Conservation (phyloP, 2,888 invertebrate genomes). For the Micoletzkya japonica region DNA sequence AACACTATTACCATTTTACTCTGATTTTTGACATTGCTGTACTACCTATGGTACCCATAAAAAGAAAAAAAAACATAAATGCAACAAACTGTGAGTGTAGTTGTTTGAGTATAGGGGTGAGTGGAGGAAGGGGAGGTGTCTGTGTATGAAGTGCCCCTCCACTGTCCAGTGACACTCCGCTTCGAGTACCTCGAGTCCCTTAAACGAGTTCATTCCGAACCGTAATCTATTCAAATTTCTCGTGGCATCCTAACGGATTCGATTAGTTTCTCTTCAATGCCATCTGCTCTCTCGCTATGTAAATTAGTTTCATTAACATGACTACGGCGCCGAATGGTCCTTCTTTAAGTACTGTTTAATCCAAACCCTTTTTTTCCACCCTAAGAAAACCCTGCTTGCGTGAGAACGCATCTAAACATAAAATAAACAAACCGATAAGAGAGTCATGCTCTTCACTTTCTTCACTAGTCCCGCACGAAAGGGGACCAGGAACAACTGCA, state of each 20-base stretch:
- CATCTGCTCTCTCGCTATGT: neutral
- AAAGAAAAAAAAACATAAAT: neutral
- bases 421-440: conserved; percentile 7
- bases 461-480: neutral
- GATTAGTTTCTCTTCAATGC: neutral
- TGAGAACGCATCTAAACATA: too few species aligned
- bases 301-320: neutral
- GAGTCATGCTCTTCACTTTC: conserved; percentile 22
- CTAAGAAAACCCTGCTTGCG: too few species aligned
- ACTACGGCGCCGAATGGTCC: too few species aligned
- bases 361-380: neutral
- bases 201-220: too few species aligned
- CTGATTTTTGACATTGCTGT: too few species aligned
- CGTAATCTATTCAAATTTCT: too few species aligned
- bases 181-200: too few species aligned
- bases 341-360: neutral
- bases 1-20: too few species aligned
- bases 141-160: conserved; percentile 21
- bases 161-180: neutral
- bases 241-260: too few species aligned
- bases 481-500: conserved; percentile 3
- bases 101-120: conserved; percentile 26
- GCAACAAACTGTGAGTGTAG: conserved; percentile 21
- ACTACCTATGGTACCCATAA: too few species aligned
- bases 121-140: conserved; percentile 24